These are phyloP conservation scores for Drosophila obscura DNA, from an alignment of 1,140 invertebrate genomes.

Conservation along the genomic window DNA sequence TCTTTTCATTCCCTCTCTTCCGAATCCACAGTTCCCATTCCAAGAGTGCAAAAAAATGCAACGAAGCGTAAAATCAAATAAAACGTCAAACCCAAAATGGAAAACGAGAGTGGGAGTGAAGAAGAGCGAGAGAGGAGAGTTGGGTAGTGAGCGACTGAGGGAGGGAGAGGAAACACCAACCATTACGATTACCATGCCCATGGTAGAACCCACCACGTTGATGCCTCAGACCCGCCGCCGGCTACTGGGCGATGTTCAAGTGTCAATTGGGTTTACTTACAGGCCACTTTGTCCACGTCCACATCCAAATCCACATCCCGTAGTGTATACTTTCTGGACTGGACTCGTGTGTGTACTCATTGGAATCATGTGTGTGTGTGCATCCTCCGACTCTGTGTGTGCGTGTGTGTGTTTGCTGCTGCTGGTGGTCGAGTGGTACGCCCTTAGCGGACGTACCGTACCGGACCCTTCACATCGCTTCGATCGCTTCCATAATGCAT, in stretches of 20 bases:
- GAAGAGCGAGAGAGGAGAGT: neutral
- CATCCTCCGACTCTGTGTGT: neutral
- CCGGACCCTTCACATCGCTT: slow-evolving; percentile 16
- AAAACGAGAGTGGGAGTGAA: slow-evolving; percentile 35
- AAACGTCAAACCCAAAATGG: slow-evolving; percentile 71
- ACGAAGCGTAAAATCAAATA: slow-evolving; percentile 80
- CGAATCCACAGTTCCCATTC: slow-evolving; percentile 16
- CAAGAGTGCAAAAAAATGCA: slow-evolving; percentile 71
- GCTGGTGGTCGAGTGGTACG: slow-evolving; percentile 8
- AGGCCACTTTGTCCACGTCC: slow-evolving; percentile 73
- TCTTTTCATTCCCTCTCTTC: neutral
- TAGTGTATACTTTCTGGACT: slow-evolving; percentile 19
- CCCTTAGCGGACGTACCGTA: too few species aligned
- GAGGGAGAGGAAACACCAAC: slow-evolving; percentile 39
- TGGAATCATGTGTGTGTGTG: slow-evolving; percentile 20
- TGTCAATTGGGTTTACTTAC: slow-evolving; percentile 75
- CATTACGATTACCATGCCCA: slow-evolving; percentile 19
- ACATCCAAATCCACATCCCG: slow-evolving; percentile 36
- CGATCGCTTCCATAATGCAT: slow-evolving; percentile 10
- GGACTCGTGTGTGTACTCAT: slow-evolving; percentile 18
- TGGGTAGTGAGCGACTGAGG: slow-evolving; percentile 6
- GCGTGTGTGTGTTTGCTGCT: neutral
- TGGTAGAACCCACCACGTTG: slow-evolving; percentile 46
- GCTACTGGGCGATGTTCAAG: slow-evolving; percentile 63
- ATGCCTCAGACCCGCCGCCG: slow-evolving; percentile 36